Conservation (phyloP, 2,113 vertebrate genomes). For the Oceanites oceanicus region DNA sequence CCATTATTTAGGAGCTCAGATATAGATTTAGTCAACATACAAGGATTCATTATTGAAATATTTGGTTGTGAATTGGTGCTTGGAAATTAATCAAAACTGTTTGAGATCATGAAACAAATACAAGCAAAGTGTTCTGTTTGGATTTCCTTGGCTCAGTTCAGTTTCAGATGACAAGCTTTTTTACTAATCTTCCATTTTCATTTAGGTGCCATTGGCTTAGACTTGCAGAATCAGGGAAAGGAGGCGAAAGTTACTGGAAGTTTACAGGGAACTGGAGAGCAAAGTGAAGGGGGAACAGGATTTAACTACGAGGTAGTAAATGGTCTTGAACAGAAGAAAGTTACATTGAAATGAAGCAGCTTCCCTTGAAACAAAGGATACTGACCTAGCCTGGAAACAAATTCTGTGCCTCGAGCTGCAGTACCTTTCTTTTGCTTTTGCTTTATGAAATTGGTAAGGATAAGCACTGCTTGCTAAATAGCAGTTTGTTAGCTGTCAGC, state of each 20-base stretch:
- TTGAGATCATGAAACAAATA: background rate
- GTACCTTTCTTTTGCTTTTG: background rate
- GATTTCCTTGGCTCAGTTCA: background rate
- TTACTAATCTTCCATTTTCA: background rate
- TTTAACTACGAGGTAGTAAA: background rate
- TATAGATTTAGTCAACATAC: background rate
- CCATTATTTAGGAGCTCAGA: background rate
- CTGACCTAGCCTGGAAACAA: background rate
- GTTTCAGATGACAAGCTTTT: background rate
- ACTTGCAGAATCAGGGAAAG: background rate
- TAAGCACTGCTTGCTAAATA: background rate
- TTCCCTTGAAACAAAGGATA: background rate
- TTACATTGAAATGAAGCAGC: background rate
- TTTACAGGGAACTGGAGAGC: background rate
- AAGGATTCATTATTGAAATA: background rate
- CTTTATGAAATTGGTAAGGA: background rate
- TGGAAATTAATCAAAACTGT: background rate
- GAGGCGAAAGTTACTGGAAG: background rate
- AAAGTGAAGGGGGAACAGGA: background rate
- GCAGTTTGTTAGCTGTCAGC: constrained; percentile 62
- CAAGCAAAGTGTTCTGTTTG: background rate
- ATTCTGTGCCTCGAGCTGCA: background rate
- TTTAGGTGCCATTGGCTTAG: background rate
- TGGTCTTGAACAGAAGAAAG: background rate
- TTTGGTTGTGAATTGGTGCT: background rate